These are phyloP conservation scores for Pocillopora grandis DNA, from an alignment of 92 coral and sea anemone species.

Conservation along the genomic window DNA sequence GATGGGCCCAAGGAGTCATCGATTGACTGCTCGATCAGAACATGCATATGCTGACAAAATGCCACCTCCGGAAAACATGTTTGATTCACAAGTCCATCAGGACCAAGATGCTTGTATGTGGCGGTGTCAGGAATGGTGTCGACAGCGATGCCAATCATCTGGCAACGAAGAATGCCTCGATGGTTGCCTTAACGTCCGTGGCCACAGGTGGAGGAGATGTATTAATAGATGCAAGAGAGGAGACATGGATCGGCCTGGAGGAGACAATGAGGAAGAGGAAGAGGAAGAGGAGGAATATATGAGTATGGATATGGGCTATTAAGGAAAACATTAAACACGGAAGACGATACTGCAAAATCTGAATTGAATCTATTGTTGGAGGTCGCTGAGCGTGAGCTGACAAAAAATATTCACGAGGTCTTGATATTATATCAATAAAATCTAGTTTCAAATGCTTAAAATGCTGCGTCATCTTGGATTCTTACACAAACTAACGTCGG, in stretches of 20 bases:
- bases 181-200: not conserved
- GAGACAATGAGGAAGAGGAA: not conserved
- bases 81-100: not conserved
- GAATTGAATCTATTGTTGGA: not conserved
- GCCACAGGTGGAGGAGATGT: conserved; percentile 7
- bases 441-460: not conserved
- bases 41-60: not conserved
- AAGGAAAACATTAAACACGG: not conserved
- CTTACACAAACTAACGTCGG: too few species aligned
- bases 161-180: conserved; percentile 14
- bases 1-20: not conserved
- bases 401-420: not conserved
- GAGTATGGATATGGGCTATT: not conserved
- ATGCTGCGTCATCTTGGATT: too few species aligned
- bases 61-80: not conserved
- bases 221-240: conserved; percentile 4
- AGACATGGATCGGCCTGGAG: conserved; percentile 22
- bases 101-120: conserved; percentile 40
- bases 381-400: not conserved
- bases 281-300: not conserved
- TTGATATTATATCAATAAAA: not conserved
- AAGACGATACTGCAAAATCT: not conserved
- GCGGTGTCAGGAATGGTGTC: conserved; percentile 29
- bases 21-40: conserved; percentile 16
- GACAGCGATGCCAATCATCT: conserved; percentile 1